Evolutionary conservation across 2,113 vertebrate species (phyloP).

Genomic region (Myotis lucifugus): DNA sequence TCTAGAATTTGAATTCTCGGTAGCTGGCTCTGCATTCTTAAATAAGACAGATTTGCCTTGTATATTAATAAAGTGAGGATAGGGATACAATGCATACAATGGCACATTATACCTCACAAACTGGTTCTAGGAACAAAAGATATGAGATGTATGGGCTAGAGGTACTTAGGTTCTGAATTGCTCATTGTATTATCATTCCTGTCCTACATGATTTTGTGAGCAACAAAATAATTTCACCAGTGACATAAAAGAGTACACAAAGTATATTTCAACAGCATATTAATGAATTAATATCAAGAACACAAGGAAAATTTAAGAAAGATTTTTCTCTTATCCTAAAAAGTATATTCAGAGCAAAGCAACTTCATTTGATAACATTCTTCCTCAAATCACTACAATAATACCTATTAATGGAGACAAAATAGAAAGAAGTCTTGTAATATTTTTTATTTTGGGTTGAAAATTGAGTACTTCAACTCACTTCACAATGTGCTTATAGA

Average conservation of each 20-base stretch:
- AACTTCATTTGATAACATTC: background rate
- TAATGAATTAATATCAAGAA: conserved; percentile 24
- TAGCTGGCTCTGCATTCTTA: background rate
- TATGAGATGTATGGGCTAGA: background rate
- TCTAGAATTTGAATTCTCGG: background rate
- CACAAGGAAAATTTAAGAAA: conserved; percentile 9
- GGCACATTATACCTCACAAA: background rate
- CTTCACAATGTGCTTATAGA: background rate
- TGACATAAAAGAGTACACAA: background rate
- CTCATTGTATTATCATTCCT: background rate
- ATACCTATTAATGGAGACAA: background rate
- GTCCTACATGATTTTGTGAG: background rate
- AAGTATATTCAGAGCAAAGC: conserved; percentile 12
- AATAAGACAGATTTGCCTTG: background rate
- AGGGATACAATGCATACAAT: background rate
- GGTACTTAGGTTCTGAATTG: background rate
- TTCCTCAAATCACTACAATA: background rate
- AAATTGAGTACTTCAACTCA: conserved; percentile 45
- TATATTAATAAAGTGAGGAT: background rate
- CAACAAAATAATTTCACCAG: conserved; percentile 32
- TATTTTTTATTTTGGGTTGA: background rate
- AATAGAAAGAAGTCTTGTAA: background rate
- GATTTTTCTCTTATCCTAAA: conserved; percentile 40
- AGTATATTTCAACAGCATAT: background rate
- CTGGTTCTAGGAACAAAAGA: background rate